Percentiles rank a stretch among this genome's conserved stretches.
Conservation (phyloP, 2,113 vertebrate species). For the Cygnus buccinator region DNA sequence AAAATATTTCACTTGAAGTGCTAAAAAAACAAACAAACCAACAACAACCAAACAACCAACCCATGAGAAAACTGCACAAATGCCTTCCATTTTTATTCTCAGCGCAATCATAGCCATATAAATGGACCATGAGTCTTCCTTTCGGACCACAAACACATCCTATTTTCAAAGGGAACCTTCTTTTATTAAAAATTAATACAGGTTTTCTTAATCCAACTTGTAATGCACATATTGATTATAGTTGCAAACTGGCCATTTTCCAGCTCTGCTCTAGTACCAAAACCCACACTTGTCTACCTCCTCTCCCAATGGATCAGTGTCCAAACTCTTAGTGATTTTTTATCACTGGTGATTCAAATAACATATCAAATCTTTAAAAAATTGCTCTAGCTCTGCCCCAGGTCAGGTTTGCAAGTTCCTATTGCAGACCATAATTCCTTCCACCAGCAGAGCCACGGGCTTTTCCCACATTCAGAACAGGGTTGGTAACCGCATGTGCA, state of each 20-base stretch:
- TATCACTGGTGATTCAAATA: constrained; percentile 33
- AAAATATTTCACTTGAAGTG: constrained; percentile 16
- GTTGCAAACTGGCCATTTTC: not conserved
- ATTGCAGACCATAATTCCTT: not conserved
- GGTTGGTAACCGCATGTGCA: not conserved
- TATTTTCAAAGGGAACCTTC: not conserved
- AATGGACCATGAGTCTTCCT: not conserved
- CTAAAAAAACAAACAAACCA: not conserved
- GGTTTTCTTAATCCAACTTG: not conserved
- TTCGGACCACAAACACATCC: not conserved
- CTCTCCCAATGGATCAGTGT: not conserved
- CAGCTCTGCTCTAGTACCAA: not conserved
- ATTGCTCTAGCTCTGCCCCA: not conserved
- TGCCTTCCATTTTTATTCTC: not conserved
- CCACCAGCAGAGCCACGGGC: not conserved
- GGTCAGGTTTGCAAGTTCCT: constrained; percentile 5
- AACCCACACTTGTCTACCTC: not conserved
- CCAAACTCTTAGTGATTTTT: not conserved
- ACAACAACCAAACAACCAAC: not conserved
- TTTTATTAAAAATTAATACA: not conserved
- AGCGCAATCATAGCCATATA: not conserved
- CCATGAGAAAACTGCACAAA: not conserved
- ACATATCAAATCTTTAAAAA: constrained; percentile 3
- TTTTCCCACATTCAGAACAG: not conserved
- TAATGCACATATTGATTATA: not conserved